These are phyloP conservation scores for Tetramorium alpestre DNA, from an alignment of 1,140 invertebrate species.

Conservation along the genomic window DNA sequence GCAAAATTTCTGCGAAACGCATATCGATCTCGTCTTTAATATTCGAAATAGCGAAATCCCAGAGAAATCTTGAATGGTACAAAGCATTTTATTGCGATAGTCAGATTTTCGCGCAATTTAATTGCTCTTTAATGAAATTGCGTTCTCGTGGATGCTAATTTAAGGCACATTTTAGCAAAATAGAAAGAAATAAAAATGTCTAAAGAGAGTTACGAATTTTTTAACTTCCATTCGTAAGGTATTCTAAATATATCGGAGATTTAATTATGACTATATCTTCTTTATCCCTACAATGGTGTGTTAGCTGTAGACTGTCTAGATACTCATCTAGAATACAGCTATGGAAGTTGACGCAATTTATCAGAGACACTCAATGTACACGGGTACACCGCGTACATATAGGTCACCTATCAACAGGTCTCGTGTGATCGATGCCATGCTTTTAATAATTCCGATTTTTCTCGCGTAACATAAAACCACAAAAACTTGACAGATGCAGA, in stretches of 20 bases:
- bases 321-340: not conserved
- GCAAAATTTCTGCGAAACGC: slow-evolving; percentile 1
- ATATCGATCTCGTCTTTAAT: not conserved
- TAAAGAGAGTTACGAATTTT: not conserved
- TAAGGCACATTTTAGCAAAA: not conserved
- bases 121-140: not conserved
- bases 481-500: not conserved
- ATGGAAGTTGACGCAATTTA: slow-evolving; percentile 17
- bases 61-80: not conserved
- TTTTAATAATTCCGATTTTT: slow-evolving; percentile 69
- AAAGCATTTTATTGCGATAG: not conserved
- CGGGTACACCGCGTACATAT: slow-evolving; percentile 16
- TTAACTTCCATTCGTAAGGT: not conserved
- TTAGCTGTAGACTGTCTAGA: not conserved
- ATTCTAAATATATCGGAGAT: not conserved
- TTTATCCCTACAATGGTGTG: not conserved
- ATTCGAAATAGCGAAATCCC: not conserved
- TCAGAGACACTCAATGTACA: not conserved
- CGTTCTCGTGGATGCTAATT: not conserved
- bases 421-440: slow-evolving; percentile 62
- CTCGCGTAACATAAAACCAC: not conserved
- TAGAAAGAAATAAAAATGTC: not conserved
- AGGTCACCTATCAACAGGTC: slow-evolving; percentile 65
- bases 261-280: not conserved
- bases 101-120: not conserved